phyloP scores from a whole-genome alignment of 1,140 invertebrate genomes.

The Mizuhopecten yessoensis region DNA sequence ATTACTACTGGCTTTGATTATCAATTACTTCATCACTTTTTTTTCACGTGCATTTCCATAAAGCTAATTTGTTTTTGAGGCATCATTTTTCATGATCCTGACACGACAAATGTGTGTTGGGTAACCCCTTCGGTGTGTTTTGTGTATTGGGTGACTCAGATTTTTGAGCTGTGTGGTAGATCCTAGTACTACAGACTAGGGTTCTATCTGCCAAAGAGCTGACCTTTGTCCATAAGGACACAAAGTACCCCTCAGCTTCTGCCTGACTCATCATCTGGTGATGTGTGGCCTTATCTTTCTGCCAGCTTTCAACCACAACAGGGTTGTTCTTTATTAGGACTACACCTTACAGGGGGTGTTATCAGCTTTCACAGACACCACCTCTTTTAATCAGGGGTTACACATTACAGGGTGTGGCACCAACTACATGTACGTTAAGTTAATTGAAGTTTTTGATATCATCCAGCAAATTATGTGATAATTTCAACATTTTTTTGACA shows the following conservation, averaged over 20 bases:
- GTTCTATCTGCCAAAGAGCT: background rate
- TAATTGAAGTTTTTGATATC: background rate
- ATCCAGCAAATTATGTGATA: background rate
- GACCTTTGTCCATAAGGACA: background rate
- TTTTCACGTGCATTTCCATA: background rate
- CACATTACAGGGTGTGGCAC: constrained; percentile 36
- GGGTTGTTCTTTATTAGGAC: background rate
- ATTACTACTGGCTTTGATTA: too few species aligned
- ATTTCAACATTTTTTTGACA: background rate
- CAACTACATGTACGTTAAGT: background rate
- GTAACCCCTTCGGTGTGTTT: background rate
- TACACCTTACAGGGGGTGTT: constrained; percentile 11
- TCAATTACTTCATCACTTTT: background rate
- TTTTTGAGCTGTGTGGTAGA: background rate
- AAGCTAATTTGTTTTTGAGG: background rate
- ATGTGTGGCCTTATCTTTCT: background rate
- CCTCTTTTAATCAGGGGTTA: background rate
- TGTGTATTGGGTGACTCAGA: background rate
- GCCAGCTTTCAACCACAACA: background rate
- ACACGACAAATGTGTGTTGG: background rate
- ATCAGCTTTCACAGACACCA: background rate
- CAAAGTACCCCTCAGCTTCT: background rate
- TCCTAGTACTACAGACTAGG: background rate
- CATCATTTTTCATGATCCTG: background rate
- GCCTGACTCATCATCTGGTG: background rate